Evolutionary conservation across 2,113 vertebrate genomes (phyloP).

Genomic region (Corythaeola cristata): DNA sequence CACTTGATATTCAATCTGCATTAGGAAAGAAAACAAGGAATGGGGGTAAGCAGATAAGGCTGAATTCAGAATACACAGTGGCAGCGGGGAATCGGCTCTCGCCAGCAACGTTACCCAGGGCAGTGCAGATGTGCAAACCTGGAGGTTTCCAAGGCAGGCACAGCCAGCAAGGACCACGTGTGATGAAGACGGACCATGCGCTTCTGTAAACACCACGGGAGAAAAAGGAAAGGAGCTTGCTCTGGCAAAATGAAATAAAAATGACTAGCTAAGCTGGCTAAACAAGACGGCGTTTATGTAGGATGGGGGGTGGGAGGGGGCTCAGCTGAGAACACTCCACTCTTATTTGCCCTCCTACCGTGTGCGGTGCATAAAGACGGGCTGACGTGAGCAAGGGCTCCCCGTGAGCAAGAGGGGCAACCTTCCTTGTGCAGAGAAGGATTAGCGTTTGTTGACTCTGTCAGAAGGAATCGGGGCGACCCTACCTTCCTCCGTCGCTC

Average conservation of each 20-base stretch:
- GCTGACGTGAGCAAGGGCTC: background rate
- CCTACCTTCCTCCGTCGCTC: background rate
- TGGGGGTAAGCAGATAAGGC: background rate
- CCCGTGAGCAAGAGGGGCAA: accelerated
- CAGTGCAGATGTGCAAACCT: background rate
- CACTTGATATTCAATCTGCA: background rate
- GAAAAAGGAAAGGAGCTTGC: background rate
- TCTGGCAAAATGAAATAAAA: constrained; percentile 29
- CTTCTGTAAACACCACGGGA: background rate
- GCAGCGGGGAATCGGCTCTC: accelerated
- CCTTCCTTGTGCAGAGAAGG: background rate
- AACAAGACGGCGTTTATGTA: constrained; percentile 10
- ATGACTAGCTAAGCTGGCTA: background rate
- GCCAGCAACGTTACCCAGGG: background rate
- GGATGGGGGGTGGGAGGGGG: background rate
- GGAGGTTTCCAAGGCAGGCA: background rate
- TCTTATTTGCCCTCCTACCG: background rate
- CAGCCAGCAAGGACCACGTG: accelerated
- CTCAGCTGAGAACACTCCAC: constrained; percentile 27
- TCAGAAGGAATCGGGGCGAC: background rate
- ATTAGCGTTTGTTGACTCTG: background rate
- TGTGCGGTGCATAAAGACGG: background rate
- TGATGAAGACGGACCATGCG: background rate
- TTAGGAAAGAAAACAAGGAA: background rate
- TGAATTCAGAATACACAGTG: background rate